phyloP scores from a whole-genome alignment of 2,888 invertebrate species.

The Omphaloscelis lunosa region DNA sequence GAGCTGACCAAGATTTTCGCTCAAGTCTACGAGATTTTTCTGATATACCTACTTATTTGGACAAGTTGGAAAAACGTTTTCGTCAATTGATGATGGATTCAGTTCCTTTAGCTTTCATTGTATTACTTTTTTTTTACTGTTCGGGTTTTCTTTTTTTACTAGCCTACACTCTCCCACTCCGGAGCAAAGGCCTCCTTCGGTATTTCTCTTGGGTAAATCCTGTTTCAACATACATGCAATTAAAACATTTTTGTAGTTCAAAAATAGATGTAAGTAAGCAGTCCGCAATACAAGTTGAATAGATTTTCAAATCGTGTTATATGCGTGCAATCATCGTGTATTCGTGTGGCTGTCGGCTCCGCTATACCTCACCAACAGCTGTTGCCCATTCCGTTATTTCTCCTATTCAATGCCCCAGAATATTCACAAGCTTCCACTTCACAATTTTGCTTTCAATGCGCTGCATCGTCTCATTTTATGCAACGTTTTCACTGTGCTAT shows the following conservation, averaged over 20 bases:
- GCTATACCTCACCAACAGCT: slow-evolving; percentile 64
- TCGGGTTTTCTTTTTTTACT: not conserved
- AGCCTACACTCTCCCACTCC: too few relatives aligned
- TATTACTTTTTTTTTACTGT: too few relatives aligned
- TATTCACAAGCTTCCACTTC: slow-evolving; percentile 79
- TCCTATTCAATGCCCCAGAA: slow-evolving; percentile 80
- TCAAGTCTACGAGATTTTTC: not conserved
- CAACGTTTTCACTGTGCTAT: slow-evolving; percentile 71
- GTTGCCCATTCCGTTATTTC: slow-evolving; percentile 76
- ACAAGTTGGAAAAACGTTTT: not conserved
- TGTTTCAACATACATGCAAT: not conserved
- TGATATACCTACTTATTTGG: not conserved
- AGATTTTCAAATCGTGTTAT: slow-evolving; percentile 23
- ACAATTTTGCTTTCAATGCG: slow-evolving; percentile 79
- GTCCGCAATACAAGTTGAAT: slow-evolving; percentile 9
- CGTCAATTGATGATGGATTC: not conserved
- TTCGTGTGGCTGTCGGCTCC: slow-evolving; percentile 5
- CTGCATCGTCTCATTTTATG: slow-evolving; percentile 77
- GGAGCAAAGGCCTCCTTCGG: too few relatives aligned
- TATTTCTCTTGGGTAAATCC: not conserved
- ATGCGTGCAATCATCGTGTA: slow-evolving; percentile 27
- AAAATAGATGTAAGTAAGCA: not conserved
- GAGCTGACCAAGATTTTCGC: not conserved
- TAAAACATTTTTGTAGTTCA: not conserved
- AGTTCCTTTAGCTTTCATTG: not conserved